Percentiles rank a stretch among this genome's conserved stretches.
Conservation (phyloP, 2,113 vertebrate species). For the Echinops telfairi region DNA sequence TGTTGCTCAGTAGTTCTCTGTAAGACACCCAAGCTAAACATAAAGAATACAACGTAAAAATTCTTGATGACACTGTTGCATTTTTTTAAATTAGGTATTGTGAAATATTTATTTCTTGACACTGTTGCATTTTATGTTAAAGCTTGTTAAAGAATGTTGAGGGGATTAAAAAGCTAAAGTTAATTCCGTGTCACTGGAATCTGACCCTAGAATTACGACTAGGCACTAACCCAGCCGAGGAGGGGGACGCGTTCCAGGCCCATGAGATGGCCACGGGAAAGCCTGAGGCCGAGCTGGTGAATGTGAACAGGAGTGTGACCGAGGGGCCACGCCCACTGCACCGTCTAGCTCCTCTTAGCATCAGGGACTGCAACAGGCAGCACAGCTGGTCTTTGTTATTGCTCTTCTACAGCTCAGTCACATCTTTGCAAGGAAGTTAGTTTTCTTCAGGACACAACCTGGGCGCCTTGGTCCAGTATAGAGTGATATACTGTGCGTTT, state of each 20-base stretch:
- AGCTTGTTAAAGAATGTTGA: neutral
- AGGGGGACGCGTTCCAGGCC: neutral
- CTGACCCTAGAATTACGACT: conserved; percentile 25
- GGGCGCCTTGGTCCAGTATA: conserved; percentile 10
- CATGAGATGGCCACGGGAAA: no score
- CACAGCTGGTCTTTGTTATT: neutral
- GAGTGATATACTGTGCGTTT: conserved; percentile 41
- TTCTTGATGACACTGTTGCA: conserved; percentile 4
- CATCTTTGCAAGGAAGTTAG: conserved; percentile 14
- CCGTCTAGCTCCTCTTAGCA: neutral
- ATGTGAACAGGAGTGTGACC: no score
- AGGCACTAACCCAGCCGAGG: neutral
- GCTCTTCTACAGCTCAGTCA: no score
- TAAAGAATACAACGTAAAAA: conserved; percentile 48
- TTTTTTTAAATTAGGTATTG: no score
- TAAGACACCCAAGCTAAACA: conserved; percentile 33
- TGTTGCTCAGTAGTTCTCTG: conserved; percentile 8
- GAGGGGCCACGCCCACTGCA: no score
- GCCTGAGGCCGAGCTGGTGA: no score
- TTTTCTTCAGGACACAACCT: conserved; percentile 38
- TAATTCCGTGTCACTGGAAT: conserved; percentile 1
- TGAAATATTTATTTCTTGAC: no score
- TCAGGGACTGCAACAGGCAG: neutral
- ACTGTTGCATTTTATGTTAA: conserved; percentile 17
- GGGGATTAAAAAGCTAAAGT: conserved; percentile 1